Percentiles rank a stretch among this genome's conserved stretches.
Conservation (phyloP, 2,888 invertebrate species). For the Caenorhabditis panamensis region DNA sequence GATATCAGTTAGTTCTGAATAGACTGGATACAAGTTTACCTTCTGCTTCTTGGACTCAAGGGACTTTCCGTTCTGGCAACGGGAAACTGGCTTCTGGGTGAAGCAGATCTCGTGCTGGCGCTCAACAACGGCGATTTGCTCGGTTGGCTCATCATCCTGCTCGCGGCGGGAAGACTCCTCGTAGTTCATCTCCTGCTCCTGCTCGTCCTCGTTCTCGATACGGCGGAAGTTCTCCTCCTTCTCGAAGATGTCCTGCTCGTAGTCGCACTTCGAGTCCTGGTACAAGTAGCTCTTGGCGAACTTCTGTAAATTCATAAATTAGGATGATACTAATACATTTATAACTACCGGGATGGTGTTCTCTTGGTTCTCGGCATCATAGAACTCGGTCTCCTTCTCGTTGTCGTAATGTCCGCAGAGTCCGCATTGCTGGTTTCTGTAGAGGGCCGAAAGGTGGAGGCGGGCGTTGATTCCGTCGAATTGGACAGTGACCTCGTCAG, state of each 20-base stretch:
- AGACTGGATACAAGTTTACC: conserved; percentile 3
- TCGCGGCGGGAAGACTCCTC: conserved; percentile 40
- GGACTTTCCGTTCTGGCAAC: conserved; percentile 64
- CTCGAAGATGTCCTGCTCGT: conserved; percentile 58
- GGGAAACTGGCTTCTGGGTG: conserved; percentile 71
- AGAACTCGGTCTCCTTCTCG: conserved; percentile 61
- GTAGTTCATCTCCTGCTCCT: conserved; percentile 55
- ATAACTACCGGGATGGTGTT: conserved; percentile 49
- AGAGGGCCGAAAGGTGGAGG: conserved; percentile 71
- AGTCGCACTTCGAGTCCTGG: conserved; percentile 64
- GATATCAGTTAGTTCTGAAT: neutral
- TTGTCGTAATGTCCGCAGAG: conserved; percentile 80
- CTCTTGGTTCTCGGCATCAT: conserved; percentile 53
- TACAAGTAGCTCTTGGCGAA: conserved; percentile 77
- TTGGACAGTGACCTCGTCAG: conserved; percentile 61
- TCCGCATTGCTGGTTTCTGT: conserved; percentile 78
- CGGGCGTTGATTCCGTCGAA: conserved; percentile 76
- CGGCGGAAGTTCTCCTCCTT: conserved; percentile 67
- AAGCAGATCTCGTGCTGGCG: conserved; percentile 75
- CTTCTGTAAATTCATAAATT: conserved; percentile 59
- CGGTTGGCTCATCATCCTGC: conserved; percentile 63
- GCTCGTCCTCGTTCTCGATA: conserved; percentile 39
- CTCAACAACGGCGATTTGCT: conserved; percentile 72
- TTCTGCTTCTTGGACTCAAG: conserved; percentile 59
- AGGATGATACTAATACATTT: neutral